A percentile compares a stretch with the other conserved stretches of the same genome.
phyloP scores from a whole-genome alignment of 2,113 vertebrate genomes.

The Rissa tridactyla region DNA sequence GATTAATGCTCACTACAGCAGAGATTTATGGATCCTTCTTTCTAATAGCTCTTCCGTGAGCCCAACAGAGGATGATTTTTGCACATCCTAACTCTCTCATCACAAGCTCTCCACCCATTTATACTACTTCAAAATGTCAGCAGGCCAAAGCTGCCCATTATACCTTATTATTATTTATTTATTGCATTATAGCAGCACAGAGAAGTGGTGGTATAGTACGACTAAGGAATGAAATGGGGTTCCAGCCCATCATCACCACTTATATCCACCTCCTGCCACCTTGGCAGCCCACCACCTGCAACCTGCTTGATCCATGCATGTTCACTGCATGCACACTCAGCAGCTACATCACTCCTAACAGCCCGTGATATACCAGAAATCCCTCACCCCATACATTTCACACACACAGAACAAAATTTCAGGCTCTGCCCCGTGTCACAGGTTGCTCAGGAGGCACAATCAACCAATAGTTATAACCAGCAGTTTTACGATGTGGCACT shows the following conservation, averaged over 20 bases:
- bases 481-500: neutral
- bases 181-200: neutral
- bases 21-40: neutral
- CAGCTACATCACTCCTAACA: neutral
- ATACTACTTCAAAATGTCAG: neutral
- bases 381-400: neutral
- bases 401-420: neutral
- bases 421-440: fast-evolving
- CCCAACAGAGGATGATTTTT: neutral
- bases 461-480: neutral
- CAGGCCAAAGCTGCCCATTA: neutral
- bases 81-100: neutral
- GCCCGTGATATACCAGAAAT: neutral
- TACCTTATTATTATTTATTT: neutral
- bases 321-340: neutral
- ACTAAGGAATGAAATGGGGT: neutral
- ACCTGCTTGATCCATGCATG: neutral
- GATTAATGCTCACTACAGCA: neutral
- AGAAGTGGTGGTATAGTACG: neutral
- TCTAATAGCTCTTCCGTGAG: neutral
- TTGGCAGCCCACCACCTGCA: neutral
- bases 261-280: neutral
- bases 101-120: neutral
- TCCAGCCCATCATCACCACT: neutral
- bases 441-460: neutral